Evolutionary conservation across 1,140 invertebrate species (phyloP), one percentile per base, ranked within the genome.

Genomic region (Eriosoma lanigerum): DNA sequence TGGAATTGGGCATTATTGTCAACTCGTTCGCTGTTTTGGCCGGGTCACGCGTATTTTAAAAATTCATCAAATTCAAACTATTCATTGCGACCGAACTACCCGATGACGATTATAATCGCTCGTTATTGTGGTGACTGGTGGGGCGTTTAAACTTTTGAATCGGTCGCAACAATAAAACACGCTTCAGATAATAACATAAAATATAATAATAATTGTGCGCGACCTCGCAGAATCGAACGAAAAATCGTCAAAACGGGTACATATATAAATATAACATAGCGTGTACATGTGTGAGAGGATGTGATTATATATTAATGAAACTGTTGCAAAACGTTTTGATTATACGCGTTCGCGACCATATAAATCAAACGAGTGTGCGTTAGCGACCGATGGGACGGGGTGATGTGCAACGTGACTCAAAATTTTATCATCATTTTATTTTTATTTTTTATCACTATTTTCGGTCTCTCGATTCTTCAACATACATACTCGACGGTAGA

Each of bases 251-350:
- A 54, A 73, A 52, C 48, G 50, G 46, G 3, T 2, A 10, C n/a
- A 38, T 38, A n/a, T 38, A 38, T 38, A 4, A 38, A 4, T 38
- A 38, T 38, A 4, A n/a, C 10, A 29, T 38, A 26, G n/a, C 64
- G n/a, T 24, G 13, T 12, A 13, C n/a, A 38, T 38, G 32, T 1
- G 24, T 21, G 19, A 48, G 24, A 9, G 50, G 48, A 32, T 52
- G 70, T 73, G 48, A 54, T 73, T 73, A 32, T 8, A 8, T 73
- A 73, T 52, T 73, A 50, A 54, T 73, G 70, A 73, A 73, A 73
- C 50, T 19, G 48, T 73, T 73, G 24, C 48, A 48, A 52, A 73
- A 19, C 26, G 70, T 73, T 73, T 52, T 48, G 48, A 1, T 44
- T 48, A 46, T 46, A 13, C 19, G 44, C 15, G 21, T n/a, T n/a